Evolutionary conservation across 1,140 invertebrate genomes (phyloP).

Genomic region (Anastrepha obliqua): DNA sequence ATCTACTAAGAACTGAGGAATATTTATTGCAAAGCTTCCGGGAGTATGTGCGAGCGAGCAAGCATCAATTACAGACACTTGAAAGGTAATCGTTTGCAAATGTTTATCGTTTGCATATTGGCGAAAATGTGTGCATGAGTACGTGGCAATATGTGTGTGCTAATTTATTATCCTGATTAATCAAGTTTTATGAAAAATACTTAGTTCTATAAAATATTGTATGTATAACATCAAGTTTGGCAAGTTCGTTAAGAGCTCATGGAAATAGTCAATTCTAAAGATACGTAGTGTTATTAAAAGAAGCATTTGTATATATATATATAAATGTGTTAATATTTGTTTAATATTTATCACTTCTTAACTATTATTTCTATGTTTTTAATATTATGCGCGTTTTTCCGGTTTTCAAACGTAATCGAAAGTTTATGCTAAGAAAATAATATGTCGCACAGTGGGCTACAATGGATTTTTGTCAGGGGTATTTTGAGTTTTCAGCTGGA

Average conservation of each 20-base stretch:
- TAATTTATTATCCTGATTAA: slow-evolving; percentile 43
- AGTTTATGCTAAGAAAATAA: neutral
- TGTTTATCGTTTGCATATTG: neutral
- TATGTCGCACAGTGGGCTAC: neutral
- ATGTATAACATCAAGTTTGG: slow-evolving; percentile 36
- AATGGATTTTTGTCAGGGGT: neutral
- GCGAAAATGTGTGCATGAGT: neutral
- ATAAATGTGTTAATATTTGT: neutral
- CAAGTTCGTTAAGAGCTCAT: slow-evolving; percentile 31
- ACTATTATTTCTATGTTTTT: neutral
- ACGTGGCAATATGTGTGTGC: neutral
- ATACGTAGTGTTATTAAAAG: too few relatives aligned
- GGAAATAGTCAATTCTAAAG: neutral
- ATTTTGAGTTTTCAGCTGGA: neutral
- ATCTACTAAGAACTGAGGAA: slow-evolving; percentile 88
- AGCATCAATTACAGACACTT: slow-evolving; percentile 84
- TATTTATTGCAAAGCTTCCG: slow-evolving; percentile 87
- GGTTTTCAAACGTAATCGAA: neutral
- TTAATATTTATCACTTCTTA: neutral
- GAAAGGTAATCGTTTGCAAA: slow-evolving; percentile 77
- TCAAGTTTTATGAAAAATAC: slow-evolving; percentile 17
- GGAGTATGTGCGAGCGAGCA: slow-evolving; percentile 86
- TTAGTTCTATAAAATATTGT: neutral
- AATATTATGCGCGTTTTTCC: slow-evolving; percentile 20
- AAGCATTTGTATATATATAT: too few relatives aligned